phyloP scores from a whole-genome alignment of 2,888 invertebrate species.

The Syritta pipiens region DNA sequence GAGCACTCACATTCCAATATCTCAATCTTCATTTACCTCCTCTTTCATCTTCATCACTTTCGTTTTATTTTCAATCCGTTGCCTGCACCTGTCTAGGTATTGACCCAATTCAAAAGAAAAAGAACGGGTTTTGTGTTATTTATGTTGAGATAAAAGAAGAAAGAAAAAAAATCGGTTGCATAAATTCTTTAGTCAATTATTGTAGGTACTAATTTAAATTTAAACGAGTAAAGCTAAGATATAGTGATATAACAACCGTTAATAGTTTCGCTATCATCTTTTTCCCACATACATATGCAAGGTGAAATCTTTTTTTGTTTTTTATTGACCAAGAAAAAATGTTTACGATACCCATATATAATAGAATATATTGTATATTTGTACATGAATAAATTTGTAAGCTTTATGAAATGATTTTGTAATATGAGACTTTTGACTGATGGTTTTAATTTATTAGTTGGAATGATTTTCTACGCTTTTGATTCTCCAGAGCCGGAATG shows the following conservation, averaged over 20 bases:
- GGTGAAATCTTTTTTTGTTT: constrained; percentile 57
- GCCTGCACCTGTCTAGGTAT: constrained; percentile 63
- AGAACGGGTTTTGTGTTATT: constrained; percentile 52
- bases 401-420: constrained; percentile 47
- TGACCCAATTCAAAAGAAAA: constrained; percentile 57
- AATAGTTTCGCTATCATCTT: constrained; percentile 33
- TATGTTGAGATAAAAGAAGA: constrained; percentile 30
- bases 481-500: too few species aligned
- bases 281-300: constrained; percentile 24
- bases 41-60: constrained; percentile 68
- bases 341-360: constrained; percentile 24
- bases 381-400: constrained; percentile 50
- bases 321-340: constrained; percentile 8
- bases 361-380: too few species aligned
- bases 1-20: constrained; percentile 56
- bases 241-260: constrained; percentile 41
- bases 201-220: constrained; percentile 57
- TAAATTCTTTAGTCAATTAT: constrained; percentile 54
- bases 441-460: constrained; percentile 5
- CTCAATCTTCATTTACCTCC: constrained; percentile 49
- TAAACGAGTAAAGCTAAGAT: constrained; percentile 56
- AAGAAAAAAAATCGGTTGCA: constrained; percentile 51
- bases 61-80: constrained; percentile 63
- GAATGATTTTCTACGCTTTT: too few species aligned
- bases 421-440: constrained; percentile 3